phyloP scores from a whole-genome alignment of 1,140 invertebrate species.

The Holcopasites calliopsidis region DNA sequence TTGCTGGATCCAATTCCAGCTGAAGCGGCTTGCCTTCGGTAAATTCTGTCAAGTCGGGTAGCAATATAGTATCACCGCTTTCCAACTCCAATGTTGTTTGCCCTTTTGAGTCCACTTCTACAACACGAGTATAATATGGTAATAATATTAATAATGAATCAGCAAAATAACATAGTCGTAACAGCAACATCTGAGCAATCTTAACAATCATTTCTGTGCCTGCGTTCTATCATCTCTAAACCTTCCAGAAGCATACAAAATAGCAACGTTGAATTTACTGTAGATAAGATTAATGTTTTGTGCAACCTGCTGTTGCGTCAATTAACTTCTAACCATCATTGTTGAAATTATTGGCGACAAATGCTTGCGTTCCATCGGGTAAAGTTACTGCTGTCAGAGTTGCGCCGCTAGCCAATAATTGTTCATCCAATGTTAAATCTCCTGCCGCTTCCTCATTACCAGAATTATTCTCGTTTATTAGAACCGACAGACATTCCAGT shows the following conservation, averaged over 20 bases:
- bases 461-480: slow-evolving; percentile 63
- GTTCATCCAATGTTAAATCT: slow-evolving; percentile 68
- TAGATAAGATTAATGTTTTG: not conserved
- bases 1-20: slow-evolving; percentile 63
- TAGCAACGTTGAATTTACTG: no score
- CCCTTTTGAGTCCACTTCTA: slow-evolving; percentile 53
- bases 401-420: slow-evolving; percentile 57
- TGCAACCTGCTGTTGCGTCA: not conserved
- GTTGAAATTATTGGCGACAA: slow-evolving; percentile 65
- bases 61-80: slow-evolving; percentile 64
- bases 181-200: no score
- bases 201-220: no score
- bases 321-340: slow-evolving; percentile 56
- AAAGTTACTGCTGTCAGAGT: slow-evolving; percentile 72
- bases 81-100: slow-evolving; percentile 57
- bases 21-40: slow-evolving; percentile 65
- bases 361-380: slow-evolving; percentile 74
- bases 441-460: slow-evolving; percentile 56
- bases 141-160: no score
- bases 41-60: slow-evolving; percentile 64
- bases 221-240: no score
- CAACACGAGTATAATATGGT: not conserved
- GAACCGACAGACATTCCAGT: slow-evolving; percentile 69
- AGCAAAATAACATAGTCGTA: no score
- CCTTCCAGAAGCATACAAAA: no score